Evolutionary conservation across 2,797 vertebrate species (phyloP), one percentile per base, ranked within the genome.

Genomic region (Cossypha heuglini): DNA sequence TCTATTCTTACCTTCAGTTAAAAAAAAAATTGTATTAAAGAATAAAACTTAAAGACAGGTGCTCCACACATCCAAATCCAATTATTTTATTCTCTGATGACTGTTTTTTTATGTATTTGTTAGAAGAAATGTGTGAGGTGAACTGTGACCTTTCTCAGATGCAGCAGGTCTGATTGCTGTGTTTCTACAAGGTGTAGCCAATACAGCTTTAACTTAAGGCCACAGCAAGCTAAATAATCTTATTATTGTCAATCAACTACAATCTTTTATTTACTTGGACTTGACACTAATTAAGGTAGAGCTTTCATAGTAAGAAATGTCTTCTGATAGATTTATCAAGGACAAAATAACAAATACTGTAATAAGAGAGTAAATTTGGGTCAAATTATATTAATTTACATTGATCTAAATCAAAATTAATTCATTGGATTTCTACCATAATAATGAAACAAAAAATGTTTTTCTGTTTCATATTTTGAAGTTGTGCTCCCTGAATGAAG

Each of bases 181-280:
- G 43, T 45, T 94, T 82, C 64, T 67, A 48, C 68, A 94, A 68
- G 43, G 82, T 6, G 17, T 43, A 88, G 45, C 33, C 55, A 90
- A 72, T 16, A 58, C 13, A 93, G 78, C 55, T 91, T 78, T 59
- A 67, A 76, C 33, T 78, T 77, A 83, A 81, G 78, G 68, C 22
- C 90, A 93, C 31, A 89, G n/a, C 13, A 79, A 95, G 87, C 24
- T 43, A 91, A 76, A 92, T 85, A 69, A 88, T 78, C 58, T 72
- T 29, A 19, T 66, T 91, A 74, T 17, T 93, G 66, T 43, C 66
- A 78, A 43, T 90, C 94, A 95, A 57, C 62, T 40, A 33, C 37
- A 93, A 61, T 82, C 7, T 91, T 84, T 62, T 93, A 80, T 95
- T 94, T 92, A 93, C 52, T 75, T 61, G 37, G 71, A 88, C 61